phyloP scores from a whole-genome alignment of 2,797 vertebrate species.

The Pseudochirops corinnae region DNA sequence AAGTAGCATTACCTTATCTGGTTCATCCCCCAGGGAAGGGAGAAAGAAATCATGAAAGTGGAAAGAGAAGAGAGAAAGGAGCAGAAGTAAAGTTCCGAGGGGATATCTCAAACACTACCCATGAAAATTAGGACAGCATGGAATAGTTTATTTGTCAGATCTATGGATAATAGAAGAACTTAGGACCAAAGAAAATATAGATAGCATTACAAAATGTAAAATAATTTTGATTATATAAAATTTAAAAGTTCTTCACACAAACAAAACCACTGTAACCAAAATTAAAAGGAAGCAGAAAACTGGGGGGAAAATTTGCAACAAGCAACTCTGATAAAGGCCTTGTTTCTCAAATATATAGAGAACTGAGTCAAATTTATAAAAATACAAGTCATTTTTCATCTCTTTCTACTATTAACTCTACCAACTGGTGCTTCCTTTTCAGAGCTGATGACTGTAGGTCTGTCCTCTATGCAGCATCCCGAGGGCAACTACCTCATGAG shows the following conservation, averaged over 20 bases:
- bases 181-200: neutral
- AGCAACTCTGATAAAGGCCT: neutral
- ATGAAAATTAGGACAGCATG: neutral
- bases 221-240: neutral
- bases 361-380: neutral
- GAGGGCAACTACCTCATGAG: constrained; percentile 86
- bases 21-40: neutral
- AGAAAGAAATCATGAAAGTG: neutral
- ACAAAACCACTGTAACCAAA: neutral
- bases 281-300: neutral
- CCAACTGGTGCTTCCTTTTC: constrained; percentile 33
- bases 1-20: neutral
- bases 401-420: neutral
- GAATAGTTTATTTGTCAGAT: neutral
- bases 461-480: constrained; percentile 85
- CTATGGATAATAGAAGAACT: neutral
- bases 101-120: neutral
- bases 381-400: neutral
- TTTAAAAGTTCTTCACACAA: neutral
- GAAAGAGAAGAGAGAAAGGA: neutral
- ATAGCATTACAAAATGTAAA: neutral
- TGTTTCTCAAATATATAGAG: neutral
- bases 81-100: neutral
- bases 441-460: constrained; percentile 90
- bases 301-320: neutral